A percentile compares a stretch with the other conserved stretches of the same genome.
These are phyloP conservation scores for Erynnis tages DNA, from an alignment of 2,888 invertebrate species.

Conservation along the genomic window DNA sequence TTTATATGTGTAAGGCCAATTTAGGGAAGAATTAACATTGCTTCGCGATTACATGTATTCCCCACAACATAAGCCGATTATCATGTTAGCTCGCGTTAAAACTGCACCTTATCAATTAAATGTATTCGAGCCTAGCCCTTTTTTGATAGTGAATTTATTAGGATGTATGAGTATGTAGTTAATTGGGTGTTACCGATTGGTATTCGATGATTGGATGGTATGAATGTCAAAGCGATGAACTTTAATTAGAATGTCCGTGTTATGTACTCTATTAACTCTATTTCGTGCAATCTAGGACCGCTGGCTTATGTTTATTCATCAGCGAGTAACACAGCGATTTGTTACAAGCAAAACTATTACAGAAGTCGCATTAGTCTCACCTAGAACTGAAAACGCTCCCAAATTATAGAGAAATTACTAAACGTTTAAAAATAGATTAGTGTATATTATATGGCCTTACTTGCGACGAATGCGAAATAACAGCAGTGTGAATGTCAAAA, in stretches of 20 bases:
- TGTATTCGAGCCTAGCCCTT: slow-evolving; percentile 72
- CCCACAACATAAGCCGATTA: slow-evolving; percentile 66
- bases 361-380: slow-evolving; percentile 75
- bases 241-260: slow-evolving; percentile 79
- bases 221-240: slow-evolving; percentile 82
- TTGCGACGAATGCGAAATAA: slow-evolving; percentile 81
- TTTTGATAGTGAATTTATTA: slow-evolving; percentile 76
- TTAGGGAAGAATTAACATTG: slow-evolving; percentile 53
- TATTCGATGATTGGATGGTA: slow-evolving; percentile 74
- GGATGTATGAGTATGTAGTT: slow-evolving; percentile 65
- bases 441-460: slow-evolving; percentile 82
- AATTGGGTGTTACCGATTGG: slow-evolving; percentile 72
- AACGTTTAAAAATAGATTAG: slow-evolving; percentile 82
- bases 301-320: slow-evolving; percentile 56
- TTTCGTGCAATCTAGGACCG: slow-evolving; percentile 72
- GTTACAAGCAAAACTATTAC: slow-evolving; percentile 72
- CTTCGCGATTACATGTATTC: slow-evolving; percentile 50
- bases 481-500: slow-evolving; percentile 81
- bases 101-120: slow-evolving; percentile 73
- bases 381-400: slow-evolving; percentile 73
- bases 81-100: slow-evolving; percentile 68
- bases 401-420: slow-evolving; percentile 79
- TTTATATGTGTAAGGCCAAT: slow-evolving; percentile 58
- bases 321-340: slow-evolving; percentile 64
- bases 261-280: slow-evolving; percentile 70